Percentiles rank a stretch among this genome's conserved stretches.
phyloP scores from a whole-genome alignment of 2,113 vertebrate genomes.

The Siniperca knerii region DNA sequence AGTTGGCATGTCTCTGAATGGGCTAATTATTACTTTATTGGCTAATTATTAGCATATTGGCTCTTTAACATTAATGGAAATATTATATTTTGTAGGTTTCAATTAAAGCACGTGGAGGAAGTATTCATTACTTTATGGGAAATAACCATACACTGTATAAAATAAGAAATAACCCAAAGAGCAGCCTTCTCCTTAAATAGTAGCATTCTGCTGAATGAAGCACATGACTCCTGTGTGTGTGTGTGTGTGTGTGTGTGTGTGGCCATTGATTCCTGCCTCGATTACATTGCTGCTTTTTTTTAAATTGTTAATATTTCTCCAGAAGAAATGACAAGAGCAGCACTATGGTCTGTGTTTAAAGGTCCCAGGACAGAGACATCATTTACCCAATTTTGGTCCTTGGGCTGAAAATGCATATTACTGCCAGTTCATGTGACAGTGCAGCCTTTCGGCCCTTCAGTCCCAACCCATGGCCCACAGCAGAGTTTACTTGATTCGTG shows the following conservation, averaged over 20 bases:
- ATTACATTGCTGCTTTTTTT: neutral
- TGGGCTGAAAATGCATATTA: neutral
- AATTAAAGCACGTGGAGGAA: neutral
- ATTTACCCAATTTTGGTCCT: neutral
- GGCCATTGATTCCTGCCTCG: constrained; percentile 15
- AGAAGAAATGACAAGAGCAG: neutral
- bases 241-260: constrained; percentile 16
- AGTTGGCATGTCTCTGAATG: neutral
- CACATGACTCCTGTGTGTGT: constrained; percentile 59
- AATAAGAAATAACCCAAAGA: neutral
- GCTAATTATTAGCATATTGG: neutral
- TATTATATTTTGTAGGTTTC: neutral
- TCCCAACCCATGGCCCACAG: no score
- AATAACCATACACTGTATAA: no score
- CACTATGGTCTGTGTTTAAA: neutral
- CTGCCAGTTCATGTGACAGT: constrained; percentile 12
- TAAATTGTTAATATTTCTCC: no score
- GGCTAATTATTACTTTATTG: neutral
- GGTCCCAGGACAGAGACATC: constrained; percentile 17
- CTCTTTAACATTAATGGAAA: neutral
- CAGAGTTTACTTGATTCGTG: neutral
- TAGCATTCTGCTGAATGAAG: constrained; percentile 15
- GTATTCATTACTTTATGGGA: neutral
- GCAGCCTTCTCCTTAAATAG: constrained; percentile 1
- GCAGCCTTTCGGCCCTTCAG: neutral